A percentile compares a stretch with the other conserved stretches of the same genome.
Conservation (phyloP, 1,140 invertebrate genomes). For the Ceratoteleas bidentatus region DNA sequence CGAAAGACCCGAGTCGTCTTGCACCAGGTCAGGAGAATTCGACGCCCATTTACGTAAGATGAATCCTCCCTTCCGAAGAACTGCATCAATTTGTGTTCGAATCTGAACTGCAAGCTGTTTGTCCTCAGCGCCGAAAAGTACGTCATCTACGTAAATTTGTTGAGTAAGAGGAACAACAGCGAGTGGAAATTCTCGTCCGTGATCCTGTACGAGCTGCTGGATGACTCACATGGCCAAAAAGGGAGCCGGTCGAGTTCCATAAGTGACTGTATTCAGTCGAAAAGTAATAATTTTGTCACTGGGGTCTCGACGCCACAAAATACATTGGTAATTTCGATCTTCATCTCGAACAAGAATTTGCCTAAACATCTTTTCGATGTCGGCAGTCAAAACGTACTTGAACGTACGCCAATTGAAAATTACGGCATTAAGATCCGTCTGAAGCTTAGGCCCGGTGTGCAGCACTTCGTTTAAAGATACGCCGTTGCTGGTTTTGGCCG, state of each 20-base stretch:
- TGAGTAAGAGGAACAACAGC: neutral
- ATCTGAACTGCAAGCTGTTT: neutral
- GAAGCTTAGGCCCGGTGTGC: neutral
- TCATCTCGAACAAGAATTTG: neutral
- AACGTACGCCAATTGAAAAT: neutral
- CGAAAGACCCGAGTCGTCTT: too few relatives aligned
- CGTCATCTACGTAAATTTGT: conserved; percentile 4
- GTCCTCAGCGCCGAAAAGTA: neutral
- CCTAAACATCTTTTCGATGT: conserved; percentile 3
- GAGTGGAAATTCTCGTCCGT: neutral
- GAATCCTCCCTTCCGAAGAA: neutral
- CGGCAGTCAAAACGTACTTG: neutral
- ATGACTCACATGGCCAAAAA: neutral
- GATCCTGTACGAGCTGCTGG: neutral
- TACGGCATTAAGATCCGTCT: neutral
- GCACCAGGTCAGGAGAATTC: neutral
- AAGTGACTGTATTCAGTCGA: neutral
- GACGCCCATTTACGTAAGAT: neutral
- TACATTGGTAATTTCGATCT: neutral
- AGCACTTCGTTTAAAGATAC: neutral
- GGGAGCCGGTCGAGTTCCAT: neutral
- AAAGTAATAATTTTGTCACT: neutral
- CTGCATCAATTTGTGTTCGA: neutral
- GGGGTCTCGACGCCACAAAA: neutral
- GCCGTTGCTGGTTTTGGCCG: neutral